Base-by-base conservation (phyloP, 1,140 invertebrate genomes). In the Limonius californicus region DNA sequence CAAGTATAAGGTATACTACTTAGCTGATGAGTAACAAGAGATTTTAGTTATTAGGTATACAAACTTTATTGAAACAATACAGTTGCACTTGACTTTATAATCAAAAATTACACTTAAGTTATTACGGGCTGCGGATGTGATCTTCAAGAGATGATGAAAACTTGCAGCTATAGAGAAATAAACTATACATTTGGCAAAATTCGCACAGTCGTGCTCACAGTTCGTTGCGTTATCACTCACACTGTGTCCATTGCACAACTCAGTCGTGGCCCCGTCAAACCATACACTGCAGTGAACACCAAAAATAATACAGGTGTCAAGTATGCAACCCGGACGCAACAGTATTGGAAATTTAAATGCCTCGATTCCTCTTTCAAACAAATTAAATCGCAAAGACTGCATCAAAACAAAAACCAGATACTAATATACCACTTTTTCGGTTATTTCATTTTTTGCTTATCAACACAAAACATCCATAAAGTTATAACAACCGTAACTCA, bases 1-100 rank as follows among this genome's bases (percentile, higher is more conserved):
- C 23, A 27, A 27, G n/a, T n/a, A n/a, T n/a, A 27, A 27, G 9
- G 9, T 4, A 4, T 27, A 27, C 3, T 27, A 27, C 3, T 27
- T 27, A 27, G 23, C 9, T 4, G 23, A 27, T 4, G 23, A 27
- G 23, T 39, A n/a, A n/a, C n/a, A n/a, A 12, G 35, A 39, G 35
- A 32, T 32, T 32, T 32, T 39, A 39, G n/a, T 12, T 39, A 39
- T 50, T 50, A 19, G 45, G 68, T 72, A 68, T 72, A 72, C 68
- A 72, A 72, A 72, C 20, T 72, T 72, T 72, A 72, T 70, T 72
- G 68, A 72, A 72, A 72, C 68, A 71, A 71, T 66, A 66, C 62
- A 71, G 62, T 69, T 69, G 57, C 64, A 63, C 61, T 68, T 70
- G 65, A 70, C 68, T 68, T 66, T 68, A 18, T 50, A 50, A 45